These are phyloP conservation scores for Spodoptera frugiperda DNA, from an alignment of 1,140 invertebrate species.

Conservation along the genomic window DNA sequence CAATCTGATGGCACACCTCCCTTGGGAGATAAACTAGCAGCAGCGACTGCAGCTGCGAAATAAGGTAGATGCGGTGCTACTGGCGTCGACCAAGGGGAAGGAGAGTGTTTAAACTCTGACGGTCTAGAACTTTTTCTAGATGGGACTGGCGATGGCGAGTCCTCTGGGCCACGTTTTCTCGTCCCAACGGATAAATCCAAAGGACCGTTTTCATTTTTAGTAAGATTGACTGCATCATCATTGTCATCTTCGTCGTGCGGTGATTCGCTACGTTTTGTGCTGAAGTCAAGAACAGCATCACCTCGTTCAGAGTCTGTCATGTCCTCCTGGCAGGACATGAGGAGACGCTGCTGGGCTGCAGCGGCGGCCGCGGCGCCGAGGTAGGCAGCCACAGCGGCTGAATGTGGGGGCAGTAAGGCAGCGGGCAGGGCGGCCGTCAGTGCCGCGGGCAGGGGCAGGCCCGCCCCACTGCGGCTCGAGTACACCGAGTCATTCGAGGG, in stretches of 20 bases:
- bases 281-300: conserved; percentile 91
- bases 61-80: conserved; percentile 93
- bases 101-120: conserved; percentile 88
- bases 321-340: conserved; percentile 91
- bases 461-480: conserved; percentile 88
- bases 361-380: conserved; percentile 89
- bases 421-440: conserved; percentile 86
- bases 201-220: conserved; percentile 91
- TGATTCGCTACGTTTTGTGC: conserved; percentile 87
- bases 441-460: conserved; percentile 86
- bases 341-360: conserved; percentile 90
- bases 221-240: conserved; percentile 89
- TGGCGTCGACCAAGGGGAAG: conserved; percentile 92
- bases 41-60: conserved; percentile 92
- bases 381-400: conserved; percentile 92
- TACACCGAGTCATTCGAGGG: conserved; percentile 90
- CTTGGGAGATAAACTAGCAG: conserved; percentile 91
- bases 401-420: conserved; percentile 90
- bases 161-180: conserved; percentile 90
- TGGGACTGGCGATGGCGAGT: conserved; percentile 88
- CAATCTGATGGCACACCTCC: conserved; percentile 88
- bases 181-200: conserved; percentile 92
- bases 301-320: conserved; percentile 84
- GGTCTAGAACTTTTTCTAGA: conserved; percentile 89
- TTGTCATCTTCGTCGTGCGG: conserved; percentile 87